phyloP scores from a whole-genome alignment of 1,140 invertebrate genomes.

The Bombus affinis region DNA sequence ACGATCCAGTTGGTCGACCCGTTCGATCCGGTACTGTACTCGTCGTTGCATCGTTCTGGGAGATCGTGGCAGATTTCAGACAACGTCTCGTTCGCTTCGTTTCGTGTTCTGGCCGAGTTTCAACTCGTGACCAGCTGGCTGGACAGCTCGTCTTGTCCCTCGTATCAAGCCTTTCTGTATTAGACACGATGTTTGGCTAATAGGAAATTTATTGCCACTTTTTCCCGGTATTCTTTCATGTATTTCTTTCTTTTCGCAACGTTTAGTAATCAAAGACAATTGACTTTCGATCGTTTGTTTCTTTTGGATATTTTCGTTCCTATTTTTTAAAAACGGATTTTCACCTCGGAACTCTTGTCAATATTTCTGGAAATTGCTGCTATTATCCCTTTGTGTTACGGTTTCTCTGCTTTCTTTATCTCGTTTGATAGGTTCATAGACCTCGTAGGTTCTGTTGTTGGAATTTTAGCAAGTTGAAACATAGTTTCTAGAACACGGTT shows the following conservation, averaged over 20 bases:
- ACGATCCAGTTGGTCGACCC: slow-evolving; percentile 68
- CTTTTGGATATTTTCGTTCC: not conserved
- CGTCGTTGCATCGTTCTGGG: slow-evolving; percentile 6
- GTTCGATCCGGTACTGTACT: slow-evolving; percentile 28
- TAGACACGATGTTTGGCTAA: not conserved
- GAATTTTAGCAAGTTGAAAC: not conserved
- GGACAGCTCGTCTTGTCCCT: slow-evolving; percentile 6
- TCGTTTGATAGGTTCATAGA: not conserved
- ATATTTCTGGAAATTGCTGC: not conserved
- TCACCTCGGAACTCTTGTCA: not conserved
- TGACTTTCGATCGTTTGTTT: not conserved
- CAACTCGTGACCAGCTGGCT: not conserved
- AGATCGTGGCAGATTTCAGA: slow-evolving; percentile 28
- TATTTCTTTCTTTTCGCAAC: not conserved
- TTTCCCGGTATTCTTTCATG: fast-evolving
- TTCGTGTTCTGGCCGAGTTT: slow-evolving; percentile 38
- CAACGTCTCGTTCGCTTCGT: not conserved
- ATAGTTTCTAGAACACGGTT: not conserved
- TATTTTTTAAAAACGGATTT: not conserved
- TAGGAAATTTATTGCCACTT: not conserved
- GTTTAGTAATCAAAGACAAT: not conserved
- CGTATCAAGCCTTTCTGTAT: not conserved
- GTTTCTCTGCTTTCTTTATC: too few relatives aligned
- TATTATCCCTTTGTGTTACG: not conserved
- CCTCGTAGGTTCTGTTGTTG: not conserved